Evolutionary conservation across 2,888 invertebrate genomes (phyloP), one percentile per base, ranked within the genome.

Genomic region (Hyles lineata): DNA sequence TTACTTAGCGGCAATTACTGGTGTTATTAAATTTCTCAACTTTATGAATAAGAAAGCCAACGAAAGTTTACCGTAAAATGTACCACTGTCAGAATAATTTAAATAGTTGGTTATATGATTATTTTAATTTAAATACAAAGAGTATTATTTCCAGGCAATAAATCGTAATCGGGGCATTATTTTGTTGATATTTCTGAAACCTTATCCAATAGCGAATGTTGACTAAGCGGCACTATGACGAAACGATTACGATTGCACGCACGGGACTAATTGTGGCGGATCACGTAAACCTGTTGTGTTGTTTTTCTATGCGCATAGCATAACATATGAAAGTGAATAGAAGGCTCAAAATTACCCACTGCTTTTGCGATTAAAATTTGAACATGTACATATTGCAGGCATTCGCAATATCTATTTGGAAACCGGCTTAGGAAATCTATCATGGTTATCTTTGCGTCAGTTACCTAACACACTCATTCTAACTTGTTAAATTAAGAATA

Each of bases 161-260:
- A 67, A 67, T 67, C 23, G 43, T 67, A 67, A 58, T 67, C 63
- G 60, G 25, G 58, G 43, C 43, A 63, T 25, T 58, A 29, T 59
- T 43, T 59, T 59, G 50, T 70, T 70, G 32, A 62, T 70, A 61
- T 70, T 61, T 73, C 35, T 70, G 23, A 70, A 70, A 70, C 70
- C 80, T 80, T 83, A 85, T 82, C 82, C 78, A 84, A 83, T 78
- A 76, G 76, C 76, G 80, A 85, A 83, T 89, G 84, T 90, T 90
- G 86, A 86, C 89, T 87, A 83, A 83, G 81, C 80, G 80, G 82
- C 82, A 85, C 85, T 87, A 84, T 90, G 90, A 90, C 90, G 89
- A 91, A 91, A 88, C 84, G 86, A 89, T 90, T 90, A 88, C 83
- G 82, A 83, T 83, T 83, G 83, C 84, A 81, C 81, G 83, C 83